Base-by-base conservation (phyloP, 2,888 invertebrate species). In the Meandrusa payeni region DNA sequence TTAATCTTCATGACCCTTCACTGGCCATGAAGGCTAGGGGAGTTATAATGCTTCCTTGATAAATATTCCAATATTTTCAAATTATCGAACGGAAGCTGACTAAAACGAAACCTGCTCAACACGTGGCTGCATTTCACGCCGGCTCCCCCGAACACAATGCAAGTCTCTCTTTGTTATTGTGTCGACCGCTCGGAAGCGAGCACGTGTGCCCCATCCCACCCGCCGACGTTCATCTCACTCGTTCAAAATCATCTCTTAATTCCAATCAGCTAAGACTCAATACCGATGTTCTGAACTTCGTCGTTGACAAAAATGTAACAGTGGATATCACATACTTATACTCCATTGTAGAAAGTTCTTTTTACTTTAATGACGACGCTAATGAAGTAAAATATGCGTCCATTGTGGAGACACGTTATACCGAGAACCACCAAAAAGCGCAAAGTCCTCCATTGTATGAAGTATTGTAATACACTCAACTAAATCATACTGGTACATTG, bases 101-200 rank as follows among this genome's bases (percentile, higher is more conserved):
- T 52, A 63, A 63, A 69, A 59, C 54, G 54, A 72, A 83, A 80
- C 76, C 72, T 78, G 81, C 76, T 76, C 57, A 70, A 76, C 82
- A 83, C 79, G 81, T 82, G 83, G 75, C 63, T 59, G 57, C 61
- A 59, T 65, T 59, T 64, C 56, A 54, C 50, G 37, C 46, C 56
- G 64, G 70, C 68, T 67, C 66, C 56, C 52, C 57, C 54, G 54
- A 64, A 67, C 57, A 81, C 80, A 83, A 82, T 79, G 67, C 69
- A 65, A 50, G 69, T 69, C 74, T 72, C 73, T 70, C 69, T 76
- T 74, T 76, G 76, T 81, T 77, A 77, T 76, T 76, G 70, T 75
- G 73, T 71, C 67, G 71, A 62, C 60, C 64, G 64, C 60, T 69
- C 67, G 61, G 70, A 72, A 73, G 72, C 67, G 52, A 53, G 70